Evolutionary conservation across 2,888 invertebrate genomes (phyloP), one percentile per base, ranked within the genome.

Genomic region (Napeogenes sylphis): DNA sequence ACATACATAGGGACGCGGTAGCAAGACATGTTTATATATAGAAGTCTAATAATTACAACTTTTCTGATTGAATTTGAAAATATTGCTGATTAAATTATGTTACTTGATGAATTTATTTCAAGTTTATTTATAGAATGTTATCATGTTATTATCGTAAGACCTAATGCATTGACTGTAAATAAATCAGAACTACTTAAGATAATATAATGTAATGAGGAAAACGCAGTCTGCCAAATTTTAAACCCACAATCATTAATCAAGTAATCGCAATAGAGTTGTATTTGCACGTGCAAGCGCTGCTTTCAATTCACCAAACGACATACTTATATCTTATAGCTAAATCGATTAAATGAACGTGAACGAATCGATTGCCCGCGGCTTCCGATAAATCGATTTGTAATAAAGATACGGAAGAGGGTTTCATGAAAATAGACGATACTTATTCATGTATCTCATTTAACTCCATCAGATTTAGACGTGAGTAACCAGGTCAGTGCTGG

Each of bases 331-430:
- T 61, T 70, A 76, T 78, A 78, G 75, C 74, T 59, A 56, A 60
- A 66, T 62, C 64, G 64, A 63, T 68, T 66, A 63, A 53, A 63
- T 51, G 70, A 75, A 75, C 72, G 70, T 73, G 73, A 80, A 75
- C 74, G 70, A 70, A 74, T 72, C 71, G 70, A 79, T 74, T 75
- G 63, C 74, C 72, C 76, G 30, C 45, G 56, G 79, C 78, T 77
- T 74, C 74, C 74, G 74, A 76, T 74, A 75, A 79, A 83, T 80
- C 80, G 82, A 83, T 83, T 81, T 77, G 80, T 82, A 79, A 75
- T 67, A 65, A 64, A 74, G 75, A 75, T 78, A 75, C 61, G 45
- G 54, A 61, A 62, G 64, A 68, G 68, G 61, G 57, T 30, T 62
- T 56, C 45, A 53, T 56, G 56, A 58, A 61, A 65, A 65, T 70